Evolutionary conservation across 2,113 vertebrate species (phyloP).

Genomic region (Notarius quadriscutis): DNA sequence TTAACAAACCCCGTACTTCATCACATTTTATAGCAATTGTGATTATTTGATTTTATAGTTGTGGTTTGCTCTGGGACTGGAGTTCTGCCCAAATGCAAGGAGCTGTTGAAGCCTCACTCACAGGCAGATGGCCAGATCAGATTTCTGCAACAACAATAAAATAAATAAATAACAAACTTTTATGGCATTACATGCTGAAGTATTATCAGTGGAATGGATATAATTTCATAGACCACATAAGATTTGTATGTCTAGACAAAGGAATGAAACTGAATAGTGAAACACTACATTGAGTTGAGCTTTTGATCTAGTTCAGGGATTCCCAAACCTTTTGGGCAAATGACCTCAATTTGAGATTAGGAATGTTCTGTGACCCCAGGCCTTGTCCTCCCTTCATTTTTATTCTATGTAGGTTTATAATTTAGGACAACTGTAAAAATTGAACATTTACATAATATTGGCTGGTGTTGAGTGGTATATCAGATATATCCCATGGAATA

Average conservation of each 20-base stretch:
- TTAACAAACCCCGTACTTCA: neutral
- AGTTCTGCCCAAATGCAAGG: neutral
- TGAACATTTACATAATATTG: too few relatives aligned
- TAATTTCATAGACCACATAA: neutral
- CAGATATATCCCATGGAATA: too few relatives aligned
- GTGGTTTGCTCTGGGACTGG: neutral
- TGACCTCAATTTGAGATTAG: neutral
- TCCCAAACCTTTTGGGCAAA: neutral
- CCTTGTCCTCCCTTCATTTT: neutral
- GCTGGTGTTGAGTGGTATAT: too few relatives aligned
- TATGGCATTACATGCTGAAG: neutral
- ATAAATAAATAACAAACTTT: neutral
- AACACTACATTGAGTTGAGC: neutral
- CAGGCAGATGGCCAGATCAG: slow-evolving; percentile 1
- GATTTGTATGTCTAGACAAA: neutral
- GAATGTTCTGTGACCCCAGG: neutral
- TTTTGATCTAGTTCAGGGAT: neutral
- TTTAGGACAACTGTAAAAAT: neutral
- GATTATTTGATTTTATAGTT: neutral
- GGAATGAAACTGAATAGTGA: neutral
- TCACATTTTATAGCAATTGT: slow-evolving; percentile 1
- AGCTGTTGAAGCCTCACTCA: neutral
- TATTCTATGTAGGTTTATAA: neutral
- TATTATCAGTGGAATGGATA: neutral
- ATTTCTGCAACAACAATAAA: neutral